These are phyloP conservation scores for Catharus minimus DNA, from an alignment of 2,113 vertebrate species.

Conservation along the genomic window DNA sequence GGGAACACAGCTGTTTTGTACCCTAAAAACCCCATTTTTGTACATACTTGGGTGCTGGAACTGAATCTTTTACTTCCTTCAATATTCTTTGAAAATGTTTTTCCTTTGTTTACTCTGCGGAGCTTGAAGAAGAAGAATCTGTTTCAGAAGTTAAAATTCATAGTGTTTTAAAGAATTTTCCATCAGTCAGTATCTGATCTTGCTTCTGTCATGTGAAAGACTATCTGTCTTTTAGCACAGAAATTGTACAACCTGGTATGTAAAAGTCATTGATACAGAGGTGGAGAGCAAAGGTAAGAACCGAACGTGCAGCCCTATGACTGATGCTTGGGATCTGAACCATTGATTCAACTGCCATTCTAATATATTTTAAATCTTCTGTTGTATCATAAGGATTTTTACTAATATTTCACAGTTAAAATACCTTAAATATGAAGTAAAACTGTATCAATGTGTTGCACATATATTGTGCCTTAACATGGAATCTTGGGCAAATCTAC, in stretches of 20 bases:
- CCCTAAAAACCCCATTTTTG: background rate
- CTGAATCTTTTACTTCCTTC: background rate
- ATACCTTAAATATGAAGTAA: background rate
- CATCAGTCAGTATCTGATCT: background rate
- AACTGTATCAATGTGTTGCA: background rate
- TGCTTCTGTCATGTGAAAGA: background rate
- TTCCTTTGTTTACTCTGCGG: background rate
- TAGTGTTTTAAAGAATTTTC: background rate
- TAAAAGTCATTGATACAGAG: background rate
- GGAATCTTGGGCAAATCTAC: background rate
- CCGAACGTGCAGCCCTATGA: background rate
- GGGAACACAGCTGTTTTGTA: background rate
- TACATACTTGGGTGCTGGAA: background rate
- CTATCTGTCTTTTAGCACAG: background rate
- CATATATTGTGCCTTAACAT: constrained; percentile 28
- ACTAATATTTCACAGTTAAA: background rate
- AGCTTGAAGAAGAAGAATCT: background rate
- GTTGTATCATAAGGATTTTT: background rate
- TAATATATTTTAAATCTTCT: background rate
- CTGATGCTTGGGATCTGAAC: background rate
- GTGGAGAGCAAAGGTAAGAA: background rate
- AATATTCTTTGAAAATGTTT: background rate
- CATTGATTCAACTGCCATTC: background rate
- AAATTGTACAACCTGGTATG: background rate
- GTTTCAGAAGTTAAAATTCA: background rate